Evolutionary conservation across 2,113 vertebrate species (phyloP), one percentile per base, ranked within the genome.

Genomic region (Cisticola juncidis): DNA sequence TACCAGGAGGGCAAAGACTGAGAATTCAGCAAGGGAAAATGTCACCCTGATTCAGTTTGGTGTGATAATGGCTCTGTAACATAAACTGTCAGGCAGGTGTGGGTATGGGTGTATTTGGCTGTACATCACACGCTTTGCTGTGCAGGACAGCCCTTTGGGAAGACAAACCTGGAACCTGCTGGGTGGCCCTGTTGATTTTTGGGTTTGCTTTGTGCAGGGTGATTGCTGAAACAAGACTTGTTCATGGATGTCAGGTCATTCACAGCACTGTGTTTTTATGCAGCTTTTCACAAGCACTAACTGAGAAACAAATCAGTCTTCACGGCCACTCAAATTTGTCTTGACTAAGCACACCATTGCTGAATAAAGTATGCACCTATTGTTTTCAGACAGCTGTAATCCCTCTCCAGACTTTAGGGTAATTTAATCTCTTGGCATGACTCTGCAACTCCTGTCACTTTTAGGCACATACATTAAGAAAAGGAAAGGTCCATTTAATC

Each of bases 401-500:
- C 38, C 70, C 72, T 91, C 86, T 83, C 72, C 76, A 92, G 91
- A 56, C 56, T 92, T 92, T 3, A 50, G 72, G 76, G 74, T 51
- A 81, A 68, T 88, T 92, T 80, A 88, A 92, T 90, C 94, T 85
- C 68, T 80, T 96, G 92, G 72, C 76, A 47, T 81, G 90, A 95
- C 65, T 76, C 40, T 74, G 57, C 77, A 89, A 81, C 44, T 94
- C 65, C 16, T 95, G 88, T 94, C 95, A 88, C 95, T 96, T 94
- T 93, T 94, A 92, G 86, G 65, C 61, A 71, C 14, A 9, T 44
- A 78, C 51, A 68, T 93, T 88, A 92, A n/a, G 51, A 84, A 81
- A 94, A 96, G 47, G 88, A 91, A 96, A 92, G 86, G 83, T 57
- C 69, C 57, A 96, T 97, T 96, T 95, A 94, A 95, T 95, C 48